Conservation (phyloP, 2,888 invertebrate genomes). For the Drosophila multiciliata region DNA sequence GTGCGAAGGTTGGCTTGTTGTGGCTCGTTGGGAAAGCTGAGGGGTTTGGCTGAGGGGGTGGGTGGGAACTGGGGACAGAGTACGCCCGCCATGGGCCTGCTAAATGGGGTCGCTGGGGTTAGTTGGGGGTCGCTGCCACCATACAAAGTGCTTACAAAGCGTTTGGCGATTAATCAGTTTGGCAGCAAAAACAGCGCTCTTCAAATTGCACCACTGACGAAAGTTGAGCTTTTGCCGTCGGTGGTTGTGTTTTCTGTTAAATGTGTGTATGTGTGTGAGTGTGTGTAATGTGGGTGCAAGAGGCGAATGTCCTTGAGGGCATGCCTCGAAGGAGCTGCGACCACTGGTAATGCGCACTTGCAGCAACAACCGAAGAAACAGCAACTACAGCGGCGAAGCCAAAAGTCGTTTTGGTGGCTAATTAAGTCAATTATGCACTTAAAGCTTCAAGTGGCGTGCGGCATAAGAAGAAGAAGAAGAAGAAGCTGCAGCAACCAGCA, state of each 20-base stretch:
- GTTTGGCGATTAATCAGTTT: constrained; percentile 79
- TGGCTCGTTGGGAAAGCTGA: constrained; percentile 20
- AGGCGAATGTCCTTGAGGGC: constrained; percentile 65
- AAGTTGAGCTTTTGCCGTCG: constrained; percentile 28
- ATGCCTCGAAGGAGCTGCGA: constrained; percentile 60
- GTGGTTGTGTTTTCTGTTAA: not conserved
- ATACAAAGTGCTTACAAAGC: constrained; percentile 78
- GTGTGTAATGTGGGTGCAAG: not conserved
- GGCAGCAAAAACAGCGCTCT: constrained; percentile 51
- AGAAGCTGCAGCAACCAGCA: constrained; percentile 6
- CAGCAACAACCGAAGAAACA: constrained; percentile 18
- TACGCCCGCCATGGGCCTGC: not conserved
- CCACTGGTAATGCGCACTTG: constrained; percentile 32
- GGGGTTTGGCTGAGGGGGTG: not conserved
- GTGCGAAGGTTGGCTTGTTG: constrained; percentile 35
- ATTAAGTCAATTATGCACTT: constrained; percentile 79
- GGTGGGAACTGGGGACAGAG: not conserved
- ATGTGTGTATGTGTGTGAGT: not conserved
- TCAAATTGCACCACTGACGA: constrained; percentile 19
- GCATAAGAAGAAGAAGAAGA: constrained; percentile 33
- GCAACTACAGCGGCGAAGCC: constrained; percentile 32
- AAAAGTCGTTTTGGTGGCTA: constrained; percentile 76
- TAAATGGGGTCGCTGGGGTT: constrained; percentile 42
- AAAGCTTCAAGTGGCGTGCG: constrained; percentile 74
- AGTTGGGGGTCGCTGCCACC: constrained; percentile 6